These are phyloP conservation scores for Ceryle rudis DNA, from an alignment of 2,797 vertebrate species.

Conservation along the genomic window DNA sequence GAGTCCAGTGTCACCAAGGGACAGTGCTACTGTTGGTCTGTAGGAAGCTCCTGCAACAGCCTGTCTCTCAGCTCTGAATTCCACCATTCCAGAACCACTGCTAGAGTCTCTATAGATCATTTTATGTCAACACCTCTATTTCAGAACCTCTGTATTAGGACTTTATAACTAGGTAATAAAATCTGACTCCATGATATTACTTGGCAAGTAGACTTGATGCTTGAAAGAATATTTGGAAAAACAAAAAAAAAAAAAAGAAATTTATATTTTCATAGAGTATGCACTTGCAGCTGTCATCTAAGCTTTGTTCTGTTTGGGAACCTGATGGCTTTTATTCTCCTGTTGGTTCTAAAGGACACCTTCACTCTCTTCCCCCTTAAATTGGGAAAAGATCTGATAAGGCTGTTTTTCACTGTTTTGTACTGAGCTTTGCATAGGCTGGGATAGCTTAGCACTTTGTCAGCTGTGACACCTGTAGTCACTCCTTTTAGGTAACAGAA, in stretches of 20 bases:
- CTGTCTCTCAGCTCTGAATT: not conserved
- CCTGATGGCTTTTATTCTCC: not conserved
- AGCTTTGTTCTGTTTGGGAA: not conserved
- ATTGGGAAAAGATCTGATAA: not conserved
- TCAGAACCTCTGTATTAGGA: not conserved
- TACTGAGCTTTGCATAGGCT: slow-evolving; percentile 2
- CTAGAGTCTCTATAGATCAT: not conserved
- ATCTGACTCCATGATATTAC: not conserved
- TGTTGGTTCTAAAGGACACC: not conserved
- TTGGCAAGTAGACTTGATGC: not conserved
- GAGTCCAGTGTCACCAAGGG: too few species aligned
- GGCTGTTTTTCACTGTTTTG: not conserved
- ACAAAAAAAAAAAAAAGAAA: not conserved
- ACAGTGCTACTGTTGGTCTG: accelerated
- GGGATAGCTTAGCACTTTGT: not conserved
- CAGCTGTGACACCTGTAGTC: slow-evolving; percentile 30
- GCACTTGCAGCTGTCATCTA: not conserved
- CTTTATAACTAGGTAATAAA: not conserved
- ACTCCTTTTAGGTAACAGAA: slow-evolving; percentile 24
- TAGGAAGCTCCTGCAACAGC: not conserved
- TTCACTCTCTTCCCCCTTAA: not conserved
- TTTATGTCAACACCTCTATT: not conserved
- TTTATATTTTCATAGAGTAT: not conserved
- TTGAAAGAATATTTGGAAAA: not conserved
- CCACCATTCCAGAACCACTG: not conserved